A percentile compares a stretch with the other conserved stretches of the same genome.
Evolutionary conservation across 2,797 vertebrate genomes (phyloP).

Genomic region (Semotilus atromaculatus): DNA sequence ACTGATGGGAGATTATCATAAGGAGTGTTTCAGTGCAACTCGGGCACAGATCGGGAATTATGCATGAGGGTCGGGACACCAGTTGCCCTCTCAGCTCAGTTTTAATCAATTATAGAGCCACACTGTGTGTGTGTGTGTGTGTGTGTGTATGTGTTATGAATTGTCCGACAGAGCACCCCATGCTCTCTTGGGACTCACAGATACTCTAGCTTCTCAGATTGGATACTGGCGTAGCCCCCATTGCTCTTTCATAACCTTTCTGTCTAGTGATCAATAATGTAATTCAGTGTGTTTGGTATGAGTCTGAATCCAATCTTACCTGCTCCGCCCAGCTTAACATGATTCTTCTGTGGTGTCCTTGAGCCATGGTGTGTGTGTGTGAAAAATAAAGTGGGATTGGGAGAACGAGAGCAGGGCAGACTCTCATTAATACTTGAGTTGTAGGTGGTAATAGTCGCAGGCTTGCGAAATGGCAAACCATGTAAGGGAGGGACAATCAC

Average conservation of each 20-base stretch:
- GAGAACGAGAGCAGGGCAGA: neutral
- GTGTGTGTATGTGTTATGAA: conserved; percentile 1
- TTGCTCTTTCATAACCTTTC: conserved; percentile 53
- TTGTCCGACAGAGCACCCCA: conserved; percentile 13
- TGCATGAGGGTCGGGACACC: conserved; percentile 23
- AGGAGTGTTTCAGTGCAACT: neutral
- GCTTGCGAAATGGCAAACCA: conserved; percentile 6
- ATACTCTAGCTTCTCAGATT: conserved; percentile 41
- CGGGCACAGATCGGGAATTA: conserved; percentile 18
- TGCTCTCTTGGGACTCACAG: conserved; percentile 24
- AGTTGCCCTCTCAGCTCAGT: conserved; percentile 28
- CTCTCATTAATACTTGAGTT: conserved; percentile 43
- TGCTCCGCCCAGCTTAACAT: conserved; percentile 42
- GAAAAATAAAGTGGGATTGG: neutral
- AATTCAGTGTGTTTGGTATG: conserved; percentile 44
- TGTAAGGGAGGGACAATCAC: neutral
- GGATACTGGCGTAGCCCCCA: conserved; percentile 35
- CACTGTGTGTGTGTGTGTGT: neutral
- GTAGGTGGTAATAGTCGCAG: conserved; percentile 26
- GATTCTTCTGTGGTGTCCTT: conserved; percentile 36
- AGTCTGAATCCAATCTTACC: conserved; percentile 53
- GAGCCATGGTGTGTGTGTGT: conserved; percentile 22
- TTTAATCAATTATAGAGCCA: conserved; percentile 39
- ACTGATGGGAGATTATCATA: conserved; percentile 34
- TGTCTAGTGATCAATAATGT: conserved; percentile 59